phyloP scores from a whole-genome alignment of 1,140 invertebrate genomes.

The Leguminivora glycinivorella region DNA sequence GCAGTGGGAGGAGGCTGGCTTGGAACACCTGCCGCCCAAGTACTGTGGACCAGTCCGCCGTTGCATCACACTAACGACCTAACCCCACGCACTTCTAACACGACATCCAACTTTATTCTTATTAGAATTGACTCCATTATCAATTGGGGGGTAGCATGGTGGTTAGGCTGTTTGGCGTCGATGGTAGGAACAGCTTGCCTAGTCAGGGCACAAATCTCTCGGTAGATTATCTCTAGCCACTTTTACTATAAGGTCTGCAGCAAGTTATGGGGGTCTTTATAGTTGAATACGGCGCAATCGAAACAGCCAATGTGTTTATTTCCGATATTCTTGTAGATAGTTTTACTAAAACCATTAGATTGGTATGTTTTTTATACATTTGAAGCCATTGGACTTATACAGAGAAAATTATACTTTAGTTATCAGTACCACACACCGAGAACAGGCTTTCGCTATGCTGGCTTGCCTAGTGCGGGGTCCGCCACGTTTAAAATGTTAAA shows the following conservation, averaged over 20 bases:
- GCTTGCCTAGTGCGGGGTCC: too few species aligned
- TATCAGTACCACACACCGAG: too few species aligned
- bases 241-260: conserved; percentile 61
- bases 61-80: conserved; percentile 7
- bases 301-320: neutral
- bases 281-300: conserved; percentile 45
- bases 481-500: too few species aligned
- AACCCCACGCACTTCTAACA: conserved; percentile 33
- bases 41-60: conserved; percentile 62
- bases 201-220: conserved; percentile 68
- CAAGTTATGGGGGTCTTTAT: conserved; percentile 46
- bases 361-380: neutral
- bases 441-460: too few species aligned
- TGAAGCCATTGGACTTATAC: too few species aligned
- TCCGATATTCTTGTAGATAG: neutral
- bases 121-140: conserved; percentile 45
- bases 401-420: too few species aligned
- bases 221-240: conserved; percentile 67
- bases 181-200: conserved; percentile 50
- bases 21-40: conserved; percentile 76
- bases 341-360: neutral
- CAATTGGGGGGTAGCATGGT: neutral
- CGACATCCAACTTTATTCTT: conserved; percentile 43
- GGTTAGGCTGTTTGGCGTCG: conserved; percentile 35
- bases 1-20: conserved; percentile 70